Evolutionary conservation across 2,888 invertebrate species (phyloP).

Genomic region (Luperina testacea): DNA sequence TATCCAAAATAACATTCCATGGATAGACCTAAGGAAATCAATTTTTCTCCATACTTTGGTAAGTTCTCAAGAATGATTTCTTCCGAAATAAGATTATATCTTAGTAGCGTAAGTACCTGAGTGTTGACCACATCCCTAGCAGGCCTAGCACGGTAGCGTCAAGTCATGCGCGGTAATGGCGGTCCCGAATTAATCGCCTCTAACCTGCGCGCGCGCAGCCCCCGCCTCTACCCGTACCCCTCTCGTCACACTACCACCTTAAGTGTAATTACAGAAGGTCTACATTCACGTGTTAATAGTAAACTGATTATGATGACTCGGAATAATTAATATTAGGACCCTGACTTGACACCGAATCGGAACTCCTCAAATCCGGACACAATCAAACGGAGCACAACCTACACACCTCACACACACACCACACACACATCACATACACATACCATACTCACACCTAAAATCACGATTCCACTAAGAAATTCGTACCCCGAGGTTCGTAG

Average conservation of each 20-base stretch:
- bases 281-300: not conserved
- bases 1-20: not conserved
- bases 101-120: not conserved
- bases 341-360: too few species aligned
- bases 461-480: too few species aligned
- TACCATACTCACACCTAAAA: too few species aligned
- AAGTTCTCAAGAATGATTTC: not conserved
- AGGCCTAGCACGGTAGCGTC: slow-evolving; percentile 67
- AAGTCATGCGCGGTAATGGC: slow-evolving; percentile 82
- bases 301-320: not conserved
- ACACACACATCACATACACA: too few species aligned
- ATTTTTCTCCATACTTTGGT: not conserved
- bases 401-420: too few species aligned
- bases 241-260: slow-evolving; percentile 5
- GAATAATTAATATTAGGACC: too few species aligned
- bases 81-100: not conserved
- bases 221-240: slow-evolving; percentile 13
- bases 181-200: slow-evolving; percentile 70
- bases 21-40: not conserved
- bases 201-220: slow-evolving; percentile 53
- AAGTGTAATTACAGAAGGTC: not conserved
- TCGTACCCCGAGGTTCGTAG: too few species aligned
- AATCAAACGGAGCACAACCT: too few species aligned
- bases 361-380: too few species aligned
- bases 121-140: slow-evolving; percentile 63